Evolutionary conservation across 2,888 invertebrate genomes (phyloP).

Genomic region (Lutraria lutraria): DNA sequence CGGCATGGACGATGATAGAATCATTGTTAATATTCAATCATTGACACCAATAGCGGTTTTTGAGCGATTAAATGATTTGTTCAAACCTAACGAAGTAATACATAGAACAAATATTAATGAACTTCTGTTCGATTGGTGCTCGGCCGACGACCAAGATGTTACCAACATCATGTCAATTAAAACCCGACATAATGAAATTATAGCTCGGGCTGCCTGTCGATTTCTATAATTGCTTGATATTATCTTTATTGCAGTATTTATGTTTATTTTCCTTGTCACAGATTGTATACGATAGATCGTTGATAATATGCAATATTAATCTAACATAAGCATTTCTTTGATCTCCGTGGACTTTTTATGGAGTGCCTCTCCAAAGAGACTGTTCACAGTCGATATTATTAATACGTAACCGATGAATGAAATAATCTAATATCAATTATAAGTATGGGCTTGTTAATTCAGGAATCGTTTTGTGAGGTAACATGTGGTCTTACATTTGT

Average conservation of each 20-base stretch:
- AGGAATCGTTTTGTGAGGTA: not conserved
- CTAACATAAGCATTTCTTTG: conserved; percentile 29
- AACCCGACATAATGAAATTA: conserved; percentile 28
- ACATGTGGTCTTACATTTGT: conserved; percentile 19
- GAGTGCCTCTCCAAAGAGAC: not conserved
- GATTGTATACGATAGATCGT: conserved; percentile 44
- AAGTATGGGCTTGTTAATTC: not conserved
- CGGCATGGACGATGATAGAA: conserved; percentile 1
- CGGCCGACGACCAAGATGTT: conserved; percentile 52
- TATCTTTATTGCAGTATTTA: conserved; percentile 46
- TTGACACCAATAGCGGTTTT: not conserved
- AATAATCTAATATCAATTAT: conserved; percentile 20
- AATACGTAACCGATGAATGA: not conserved
- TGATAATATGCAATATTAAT: conserved; percentile 29
- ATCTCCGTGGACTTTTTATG: not conserved
- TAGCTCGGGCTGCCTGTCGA: conserved; percentile 28
- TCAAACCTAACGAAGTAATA: not conserved
- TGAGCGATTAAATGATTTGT: conserved; percentile 15
- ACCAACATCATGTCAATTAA: conserved; percentile 56
- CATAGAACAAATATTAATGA: not conserved
- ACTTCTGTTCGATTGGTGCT: not conserved
- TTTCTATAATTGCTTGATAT: conserved; percentile 37
- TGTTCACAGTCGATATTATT: not conserved
- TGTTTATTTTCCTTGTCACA: conserved; percentile 43
- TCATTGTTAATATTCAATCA: conserved; percentile 21